Percentiles rank a stretch among this genome's conserved stretches.
Evolutionary conservation across 2,113 vertebrate species (phyloP).

Genomic region (Scolopax mira): DNA sequence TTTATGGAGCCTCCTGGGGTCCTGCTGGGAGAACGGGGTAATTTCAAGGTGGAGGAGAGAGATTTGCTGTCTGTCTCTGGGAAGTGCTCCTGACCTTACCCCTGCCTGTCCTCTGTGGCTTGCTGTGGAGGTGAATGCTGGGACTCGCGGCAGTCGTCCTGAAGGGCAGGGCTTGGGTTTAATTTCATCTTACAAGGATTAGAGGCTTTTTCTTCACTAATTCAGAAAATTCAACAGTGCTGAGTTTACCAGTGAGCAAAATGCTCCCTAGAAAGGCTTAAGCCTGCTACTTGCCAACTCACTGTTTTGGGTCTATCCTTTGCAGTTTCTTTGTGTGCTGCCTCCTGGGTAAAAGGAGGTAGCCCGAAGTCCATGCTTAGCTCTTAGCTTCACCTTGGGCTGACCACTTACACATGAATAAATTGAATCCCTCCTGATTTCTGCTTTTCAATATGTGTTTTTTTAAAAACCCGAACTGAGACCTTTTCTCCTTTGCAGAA

Average conservation of each 20-base stretch:
- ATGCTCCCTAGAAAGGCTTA: neutral
- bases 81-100: neutral
- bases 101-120: neutral
- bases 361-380: neutral
- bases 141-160: neutral
- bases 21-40: neutral
- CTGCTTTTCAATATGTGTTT: neutral
- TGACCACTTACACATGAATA: neutral
- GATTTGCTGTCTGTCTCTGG: neutral
- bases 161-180: neutral
- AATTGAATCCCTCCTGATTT: neutral
- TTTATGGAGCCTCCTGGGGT: neutral
- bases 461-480: neutral
- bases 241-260: neutral
- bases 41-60: neutral
- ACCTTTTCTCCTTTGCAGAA: neutral
- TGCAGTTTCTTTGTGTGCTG: neutral
- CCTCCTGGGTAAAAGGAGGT: neutral
- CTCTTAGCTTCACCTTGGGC: slow-evolving; percentile 19
- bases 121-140: neutral
- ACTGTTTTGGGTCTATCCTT: neutral
- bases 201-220: neutral
- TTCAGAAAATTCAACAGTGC: neutral
- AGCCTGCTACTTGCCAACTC: neutral
- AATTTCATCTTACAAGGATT: neutral